phyloP scores from a whole-genome alignment of 2,797 vertebrate species.

The Myotis daubentonii region DNA sequence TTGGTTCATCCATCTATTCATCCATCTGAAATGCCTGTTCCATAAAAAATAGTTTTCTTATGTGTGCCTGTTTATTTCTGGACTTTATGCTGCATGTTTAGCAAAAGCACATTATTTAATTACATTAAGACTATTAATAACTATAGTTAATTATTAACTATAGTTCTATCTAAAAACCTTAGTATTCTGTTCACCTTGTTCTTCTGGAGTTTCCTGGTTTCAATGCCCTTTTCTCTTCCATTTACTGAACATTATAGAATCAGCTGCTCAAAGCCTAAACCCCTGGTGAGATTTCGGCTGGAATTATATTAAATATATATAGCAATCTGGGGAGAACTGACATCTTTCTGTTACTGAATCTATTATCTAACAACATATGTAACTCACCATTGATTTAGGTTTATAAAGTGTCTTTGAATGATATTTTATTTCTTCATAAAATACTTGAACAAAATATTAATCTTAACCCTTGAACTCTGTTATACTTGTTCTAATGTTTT shows the following conservation, averaged over 20 bases:
- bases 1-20: background rate
- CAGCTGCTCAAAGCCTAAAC: background rate
- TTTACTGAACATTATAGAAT: background rate
- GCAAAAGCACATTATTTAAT: background rate
- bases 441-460: background rate
- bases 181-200: background rate
- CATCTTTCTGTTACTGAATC: conserved; percentile 10
- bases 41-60: background rate
- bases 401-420: conserved; percentile 13
- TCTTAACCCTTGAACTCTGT: background rate
- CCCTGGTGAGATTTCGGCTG: background rate
- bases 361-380: background rate
- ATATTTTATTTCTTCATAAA: conserved; percentile 17
- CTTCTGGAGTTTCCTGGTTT: background rate
- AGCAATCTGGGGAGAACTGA: background rate
- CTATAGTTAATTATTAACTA: background rate
- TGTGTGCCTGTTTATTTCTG: background rate
- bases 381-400: background rate
- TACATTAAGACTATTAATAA: too few relatives aligned
- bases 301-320: background rate
- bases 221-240: background rate
- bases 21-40: background rate
- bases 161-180: background rate
- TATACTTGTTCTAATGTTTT: conserved; percentile 12
- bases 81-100: background rate